Evolutionary conservation across 2,113 vertebrate species (phyloP).

Genomic region (Morone saxatilis): DNA sequence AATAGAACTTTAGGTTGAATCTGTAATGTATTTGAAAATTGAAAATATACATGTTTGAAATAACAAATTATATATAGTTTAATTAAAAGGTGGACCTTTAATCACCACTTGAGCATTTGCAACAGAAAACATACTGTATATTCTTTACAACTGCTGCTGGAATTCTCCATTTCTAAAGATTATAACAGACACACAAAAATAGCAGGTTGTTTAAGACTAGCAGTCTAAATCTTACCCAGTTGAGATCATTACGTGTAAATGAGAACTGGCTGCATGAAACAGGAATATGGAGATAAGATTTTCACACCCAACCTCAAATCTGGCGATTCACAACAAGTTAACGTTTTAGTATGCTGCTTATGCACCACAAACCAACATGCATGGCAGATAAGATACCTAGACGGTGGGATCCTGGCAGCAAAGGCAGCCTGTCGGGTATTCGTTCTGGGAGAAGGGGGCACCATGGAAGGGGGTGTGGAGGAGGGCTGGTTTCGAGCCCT

Average conservation of each 20-base stretch:
- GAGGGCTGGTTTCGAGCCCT: slow-evolving; percentile 75
- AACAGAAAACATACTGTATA: neutral
- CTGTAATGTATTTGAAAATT: neutral
- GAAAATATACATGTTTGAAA: neutral
- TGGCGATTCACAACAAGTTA: slow-evolving; percentile 15
- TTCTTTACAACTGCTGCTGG: neutral
- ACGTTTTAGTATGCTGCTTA: slow-evolving; percentile 49
- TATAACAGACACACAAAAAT: neutral
- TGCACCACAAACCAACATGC: slow-evolving; percentile 69
- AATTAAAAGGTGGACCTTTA: too few species aligned
- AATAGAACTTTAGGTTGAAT: slow-evolving; percentile 6
- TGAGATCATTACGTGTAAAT: neutral
- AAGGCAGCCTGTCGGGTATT: slow-evolving; percentile 83
- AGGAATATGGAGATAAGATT: neutral
- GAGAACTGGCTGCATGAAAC: slow-evolving; percentile 3
- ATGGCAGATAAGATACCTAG: slow-evolving; percentile 90
- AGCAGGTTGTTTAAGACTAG: neutral
- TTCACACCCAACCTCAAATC: slow-evolving; percentile 11
- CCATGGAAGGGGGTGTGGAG: slow-evolving; percentile 76
- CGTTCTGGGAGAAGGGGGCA: slow-evolving; percentile 84
- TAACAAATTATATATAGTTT: neutral
- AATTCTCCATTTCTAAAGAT: neutral
- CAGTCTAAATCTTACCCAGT: neutral
- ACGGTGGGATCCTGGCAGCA: slow-evolving; percentile 86
- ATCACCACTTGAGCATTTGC: neutral